These are phyloP conservation scores for Lytechinus pictus DNA, from an alignment of 35 echinoderm and acorn worm genomes.

Conservation along the genomic window DNA sequence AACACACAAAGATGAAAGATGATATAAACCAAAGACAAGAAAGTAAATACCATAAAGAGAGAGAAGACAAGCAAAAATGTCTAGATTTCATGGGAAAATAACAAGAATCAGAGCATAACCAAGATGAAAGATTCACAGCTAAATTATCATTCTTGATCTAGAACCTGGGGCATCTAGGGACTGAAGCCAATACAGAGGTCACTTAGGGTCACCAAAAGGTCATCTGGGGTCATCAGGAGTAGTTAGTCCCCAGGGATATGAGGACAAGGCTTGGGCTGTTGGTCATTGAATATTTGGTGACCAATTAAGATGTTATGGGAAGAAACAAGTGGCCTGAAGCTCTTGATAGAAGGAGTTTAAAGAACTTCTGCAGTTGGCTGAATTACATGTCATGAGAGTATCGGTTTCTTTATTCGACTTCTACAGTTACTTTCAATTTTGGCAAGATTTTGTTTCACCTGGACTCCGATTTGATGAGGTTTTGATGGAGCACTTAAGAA, in stretches of 20 bases:
- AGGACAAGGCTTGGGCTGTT: background rate
- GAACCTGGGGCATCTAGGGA: background rate
- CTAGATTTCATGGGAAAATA: background rate
- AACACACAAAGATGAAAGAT: background rate
- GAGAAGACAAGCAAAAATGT: background rate
- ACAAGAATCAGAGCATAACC: background rate
- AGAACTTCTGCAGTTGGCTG: background rate
- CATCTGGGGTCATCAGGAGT: constrained; percentile 31
- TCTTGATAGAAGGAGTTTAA: background rate
- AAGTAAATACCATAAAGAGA: background rate
- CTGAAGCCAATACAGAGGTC: constrained; percentile 2
- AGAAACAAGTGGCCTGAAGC: constrained; percentile 14
- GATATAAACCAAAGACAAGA: background rate
- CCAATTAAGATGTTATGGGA: constrained; percentile 34
- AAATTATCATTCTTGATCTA: constrained; percentile 14
- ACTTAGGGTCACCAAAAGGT: constrained; percentile 15
- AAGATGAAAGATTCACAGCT: constrained; percentile 2
- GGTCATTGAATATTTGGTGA: constrained; percentile 37
- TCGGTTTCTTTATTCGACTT: background rate
- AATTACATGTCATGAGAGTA: background rate
- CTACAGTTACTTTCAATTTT: background rate
- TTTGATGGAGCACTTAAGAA: background rate
- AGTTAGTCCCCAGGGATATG: background rate
- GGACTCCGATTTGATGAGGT: background rate
- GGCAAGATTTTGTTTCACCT: background rate